These are phyloP conservation scores for Corythornis cristatus DNA, from an alignment of 2,113 vertebrate genomes.

Conservation along the genomic window DNA sequence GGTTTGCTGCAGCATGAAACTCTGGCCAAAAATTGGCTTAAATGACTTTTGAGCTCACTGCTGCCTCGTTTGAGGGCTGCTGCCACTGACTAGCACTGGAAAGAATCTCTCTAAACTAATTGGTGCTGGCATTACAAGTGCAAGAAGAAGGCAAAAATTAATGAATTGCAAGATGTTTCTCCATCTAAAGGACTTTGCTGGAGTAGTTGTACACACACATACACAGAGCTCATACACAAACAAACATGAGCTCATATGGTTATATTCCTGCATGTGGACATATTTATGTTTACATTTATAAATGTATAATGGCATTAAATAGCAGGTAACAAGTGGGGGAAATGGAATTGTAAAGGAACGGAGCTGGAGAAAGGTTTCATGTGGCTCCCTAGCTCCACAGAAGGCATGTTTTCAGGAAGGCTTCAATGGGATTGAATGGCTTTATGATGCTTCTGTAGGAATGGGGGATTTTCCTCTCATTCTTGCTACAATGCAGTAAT, in stretches of 20 bases:
- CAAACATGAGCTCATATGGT: constrained; percentile 10
- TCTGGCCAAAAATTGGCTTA: neutral
- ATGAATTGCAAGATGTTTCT: neutral
- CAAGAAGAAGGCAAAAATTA: constrained; percentile 18
- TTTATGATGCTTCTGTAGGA: neutral
- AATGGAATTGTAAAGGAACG: neutral
- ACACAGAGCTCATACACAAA: neutral
- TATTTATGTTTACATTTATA: neutral
- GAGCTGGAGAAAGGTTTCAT: neutral
- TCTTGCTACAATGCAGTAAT: neutral
- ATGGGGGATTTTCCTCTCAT: neutral
- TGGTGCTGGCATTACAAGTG: neutral
- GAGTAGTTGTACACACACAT: neutral
- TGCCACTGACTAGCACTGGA: neutral
- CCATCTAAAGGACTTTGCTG: neutral
- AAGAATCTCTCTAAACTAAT: neutral
- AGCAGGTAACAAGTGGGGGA: neutral
- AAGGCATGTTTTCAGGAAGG: neutral
- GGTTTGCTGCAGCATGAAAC: neutral
- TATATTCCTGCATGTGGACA: neutral
- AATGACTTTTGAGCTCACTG: neutral
- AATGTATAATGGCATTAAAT: neutral
- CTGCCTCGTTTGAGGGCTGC: neutral
- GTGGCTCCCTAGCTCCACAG: neutral
- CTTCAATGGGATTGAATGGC: neutral